Evolutionary conservation across 2,797 vertebrate genomes (phyloP).

Genomic region (Arvicola amphibius): DNA sequence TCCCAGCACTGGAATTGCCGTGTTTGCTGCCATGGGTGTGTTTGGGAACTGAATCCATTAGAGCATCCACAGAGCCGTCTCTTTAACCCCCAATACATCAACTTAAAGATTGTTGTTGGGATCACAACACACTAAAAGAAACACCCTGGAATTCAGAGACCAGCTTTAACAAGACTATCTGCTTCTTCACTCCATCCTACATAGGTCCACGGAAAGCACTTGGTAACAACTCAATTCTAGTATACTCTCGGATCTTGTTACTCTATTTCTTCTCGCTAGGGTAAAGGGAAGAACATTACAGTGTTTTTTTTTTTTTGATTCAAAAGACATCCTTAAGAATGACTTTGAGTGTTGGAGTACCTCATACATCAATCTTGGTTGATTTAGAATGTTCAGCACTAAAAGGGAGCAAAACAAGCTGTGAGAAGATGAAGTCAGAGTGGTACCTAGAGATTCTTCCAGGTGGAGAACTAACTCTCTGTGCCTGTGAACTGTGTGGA

Average conservation of each 20-base stretch:
- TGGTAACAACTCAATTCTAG: background rate
- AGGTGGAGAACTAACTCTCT: too few species aligned
- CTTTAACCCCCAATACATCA: background rate
- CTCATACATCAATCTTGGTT: background rate
- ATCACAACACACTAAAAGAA: background rate
- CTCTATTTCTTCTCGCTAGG: background rate
- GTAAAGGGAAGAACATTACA: background rate
- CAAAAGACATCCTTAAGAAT: conserved; percentile 42
- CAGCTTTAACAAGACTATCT: background rate
- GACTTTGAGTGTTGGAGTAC: background rate
- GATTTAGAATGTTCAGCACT: background rate
- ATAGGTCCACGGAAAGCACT: background rate
- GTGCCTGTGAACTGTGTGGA: background rate
- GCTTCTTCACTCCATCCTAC: background rate
- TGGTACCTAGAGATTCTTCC: background rate
- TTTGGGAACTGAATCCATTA: background rate
- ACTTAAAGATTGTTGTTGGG: background rate
- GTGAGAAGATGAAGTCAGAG: background rate
- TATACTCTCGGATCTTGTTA: background rate
- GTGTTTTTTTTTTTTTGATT: conserved; percentile 55
- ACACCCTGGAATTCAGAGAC: background rate
- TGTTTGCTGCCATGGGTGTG: background rate
- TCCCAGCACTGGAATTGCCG: background rate
- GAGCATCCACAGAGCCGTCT: background rate
- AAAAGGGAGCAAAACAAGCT: conserved; percentile 7